Conservation (phyloP, 2,888 invertebrate species). For the Caenorhabditis sp. region DNA sequence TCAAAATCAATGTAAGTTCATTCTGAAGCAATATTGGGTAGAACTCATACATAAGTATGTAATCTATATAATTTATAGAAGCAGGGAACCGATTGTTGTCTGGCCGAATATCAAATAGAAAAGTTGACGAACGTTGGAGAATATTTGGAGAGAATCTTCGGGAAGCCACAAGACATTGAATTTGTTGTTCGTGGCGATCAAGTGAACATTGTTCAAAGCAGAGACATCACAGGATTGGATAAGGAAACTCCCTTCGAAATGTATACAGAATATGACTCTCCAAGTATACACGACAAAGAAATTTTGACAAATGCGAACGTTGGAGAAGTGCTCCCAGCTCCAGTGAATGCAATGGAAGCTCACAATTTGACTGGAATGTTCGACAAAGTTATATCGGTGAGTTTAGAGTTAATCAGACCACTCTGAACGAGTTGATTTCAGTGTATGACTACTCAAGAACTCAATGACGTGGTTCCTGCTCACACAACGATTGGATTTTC, state of each 20-base stretch:
- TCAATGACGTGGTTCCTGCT: slow-evolving; percentile 57
- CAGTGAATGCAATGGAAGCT: slow-evolving; percentile 67
- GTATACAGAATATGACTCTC: slow-evolving; percentile 89
- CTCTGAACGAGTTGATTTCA: slow-evolving; percentile 15
- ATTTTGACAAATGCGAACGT: slow-evolving; percentile 88
- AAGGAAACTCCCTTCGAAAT: slow-evolving; percentile 90
- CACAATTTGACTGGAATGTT: slow-evolving; percentile 47
- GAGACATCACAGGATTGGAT: slow-evolving; percentile 84
- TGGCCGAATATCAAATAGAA: slow-evolving; percentile 52
- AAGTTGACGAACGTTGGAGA: slow-evolving; percentile 86
- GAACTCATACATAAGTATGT: not conserved
- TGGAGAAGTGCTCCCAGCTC: slow-evolving; percentile 86
- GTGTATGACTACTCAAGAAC: slow-evolving; percentile 63
- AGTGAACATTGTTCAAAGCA: slow-evolving; percentile 83
- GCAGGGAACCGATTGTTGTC: slow-evolving; percentile 58
- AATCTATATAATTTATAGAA: no score
- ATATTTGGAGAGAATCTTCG: slow-evolving; percentile 88
- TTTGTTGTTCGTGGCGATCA: slow-evolving; percentile 88
- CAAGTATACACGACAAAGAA: slow-evolving; percentile 87
- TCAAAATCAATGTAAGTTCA: slow-evolving; percentile 16
- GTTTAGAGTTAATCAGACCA: not conserved
- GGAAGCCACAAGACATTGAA: slow-evolving; percentile 89
- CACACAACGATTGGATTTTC: slow-evolving; percentile 62
- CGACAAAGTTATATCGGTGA: slow-evolving; percentile 65
- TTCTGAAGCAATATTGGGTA: not conserved